Base-by-base conservation (phyloP, 2,888 invertebrate genomes). In the Caenorhabditis wallacei region DNA sequence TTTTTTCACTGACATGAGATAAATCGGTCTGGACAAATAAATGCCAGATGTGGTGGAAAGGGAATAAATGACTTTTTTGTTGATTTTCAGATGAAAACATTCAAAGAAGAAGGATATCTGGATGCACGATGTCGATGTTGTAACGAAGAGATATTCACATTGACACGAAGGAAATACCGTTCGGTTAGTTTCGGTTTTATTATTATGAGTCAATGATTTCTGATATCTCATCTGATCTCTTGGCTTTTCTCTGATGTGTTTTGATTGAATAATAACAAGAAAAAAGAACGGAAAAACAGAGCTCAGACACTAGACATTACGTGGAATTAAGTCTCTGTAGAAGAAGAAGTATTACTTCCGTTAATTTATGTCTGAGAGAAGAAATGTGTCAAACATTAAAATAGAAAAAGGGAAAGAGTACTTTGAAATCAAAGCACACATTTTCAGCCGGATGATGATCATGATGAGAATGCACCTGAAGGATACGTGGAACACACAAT, bases 281-380 rank as follows among this genome's bases (percentile, higher is more conserved):
- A 3, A 57, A 18, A 30, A 30, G 10, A n/a, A n/a, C n/a, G n/a
- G n/a, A 59, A 22, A 26, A 18, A 37, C 24, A 26, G 48, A 61
- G 64, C 64, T 64, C 61, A 61, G 61, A 64, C 46, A 56, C 10
- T 8, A 30, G 30, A 30, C 35, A 46, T 56, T 56, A 43, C 57
- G 46, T 48, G 59, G n/a, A 72, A 20, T 13, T 20, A 40, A 13
- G 53, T 30, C 16, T n/a, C 54, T 11, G 48, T 26, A 11, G 10
- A 26, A 48, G 18, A 20, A 24, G 35, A 51, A 46, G 48, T 46
- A 54, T 40, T 56, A 71, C 51, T 71, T 71, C 71, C 71, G 71
- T 43, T 56, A 69, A 69, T 56, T 61, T 37, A 26, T 57, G 43
- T 56, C 69, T 57, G n/a, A n/a, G 13, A 40, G 4, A 8, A 30